Base-by-base conservation (phyloP, 92 coral and sea anemone species). In the Porites divaricata region DNA sequence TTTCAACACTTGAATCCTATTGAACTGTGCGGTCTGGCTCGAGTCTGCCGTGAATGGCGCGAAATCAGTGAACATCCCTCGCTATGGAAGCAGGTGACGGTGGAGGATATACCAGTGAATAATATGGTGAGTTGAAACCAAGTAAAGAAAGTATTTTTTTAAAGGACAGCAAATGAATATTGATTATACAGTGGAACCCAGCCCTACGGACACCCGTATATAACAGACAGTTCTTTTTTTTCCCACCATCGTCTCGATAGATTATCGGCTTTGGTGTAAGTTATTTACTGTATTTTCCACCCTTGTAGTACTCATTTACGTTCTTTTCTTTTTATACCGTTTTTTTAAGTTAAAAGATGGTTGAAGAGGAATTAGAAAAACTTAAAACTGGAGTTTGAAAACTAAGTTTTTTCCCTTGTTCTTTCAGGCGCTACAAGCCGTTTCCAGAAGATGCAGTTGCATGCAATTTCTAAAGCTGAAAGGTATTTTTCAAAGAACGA, bases 21-120 rank as follows among this genome's bases (percentile, higher is more conserved):
- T 61, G 98, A 94, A 72, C 90, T 93, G 62, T 94, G 98, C 71
- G 91, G 95, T 78, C 75, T 94, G 90, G 89, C 95, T n/a, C 88
- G 86, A 70, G 95, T 94, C 61, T 94, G 95, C 81, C 91, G 92
- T 48, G 93, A 88, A 70, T 94, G 97, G 98, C 83, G 91, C 81
- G 88, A 87, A 65, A 84, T 93, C 62, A 92, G 95, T 72, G 90
- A 92, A 28, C 91, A 87, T 64, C 98, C 98, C 35, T 26, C 87
- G n/a, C 79, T 94, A 25, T 94, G 98, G 98, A 82, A 77, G 74
- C 86, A 79, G 53, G 93, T 94, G 59, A 74, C 67, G 10, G 69
- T 94, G 67, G 88, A 81, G 51, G 84, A 89, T 64, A 64, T 86
- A n/a, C 72, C 79, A 21, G 75, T 94, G 58, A 94, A 89, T 68